Conservation (phyloP, 2,797 vertebrate genomes). For the Hemibagrus guttatus region DNA sequence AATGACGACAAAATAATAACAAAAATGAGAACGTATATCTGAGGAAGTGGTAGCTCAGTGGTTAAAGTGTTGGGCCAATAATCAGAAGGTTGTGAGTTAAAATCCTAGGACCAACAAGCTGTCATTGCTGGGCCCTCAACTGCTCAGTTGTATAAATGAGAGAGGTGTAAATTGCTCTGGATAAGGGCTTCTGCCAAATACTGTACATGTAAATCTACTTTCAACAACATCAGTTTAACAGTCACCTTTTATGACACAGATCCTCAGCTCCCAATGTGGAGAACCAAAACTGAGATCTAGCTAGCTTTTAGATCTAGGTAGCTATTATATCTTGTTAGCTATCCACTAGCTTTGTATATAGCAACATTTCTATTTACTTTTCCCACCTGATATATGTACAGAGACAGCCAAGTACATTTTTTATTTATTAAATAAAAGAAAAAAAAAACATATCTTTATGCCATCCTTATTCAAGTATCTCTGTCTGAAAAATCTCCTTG, state of each 20-base stretch:
- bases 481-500: constrained; percentile 32
- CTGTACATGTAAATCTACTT: no score
- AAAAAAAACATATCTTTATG: background rate
- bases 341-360: background rate
- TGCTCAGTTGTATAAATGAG: no score
- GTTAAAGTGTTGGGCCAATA: no score
- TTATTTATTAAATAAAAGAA: background rate
- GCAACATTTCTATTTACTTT: background rate
- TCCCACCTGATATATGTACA: background rate
- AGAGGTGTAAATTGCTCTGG: no score
- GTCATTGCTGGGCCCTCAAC: no score
- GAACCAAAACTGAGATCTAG: background rate
- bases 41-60: no score
- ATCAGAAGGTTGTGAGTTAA: no score
- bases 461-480: constrained; percentile 18
- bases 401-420: background rate
- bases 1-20: background rate
- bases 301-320: background rate
- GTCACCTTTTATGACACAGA: background rate
- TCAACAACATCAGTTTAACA: background rate
- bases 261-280: background rate
- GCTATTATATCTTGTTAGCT: background rate
- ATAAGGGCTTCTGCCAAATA: no score
- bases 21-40: background rate
- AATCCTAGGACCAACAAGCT: no score